Conservation (phyloP, 2,797 vertebrate species). For the Apodemus agrarius region DNA sequence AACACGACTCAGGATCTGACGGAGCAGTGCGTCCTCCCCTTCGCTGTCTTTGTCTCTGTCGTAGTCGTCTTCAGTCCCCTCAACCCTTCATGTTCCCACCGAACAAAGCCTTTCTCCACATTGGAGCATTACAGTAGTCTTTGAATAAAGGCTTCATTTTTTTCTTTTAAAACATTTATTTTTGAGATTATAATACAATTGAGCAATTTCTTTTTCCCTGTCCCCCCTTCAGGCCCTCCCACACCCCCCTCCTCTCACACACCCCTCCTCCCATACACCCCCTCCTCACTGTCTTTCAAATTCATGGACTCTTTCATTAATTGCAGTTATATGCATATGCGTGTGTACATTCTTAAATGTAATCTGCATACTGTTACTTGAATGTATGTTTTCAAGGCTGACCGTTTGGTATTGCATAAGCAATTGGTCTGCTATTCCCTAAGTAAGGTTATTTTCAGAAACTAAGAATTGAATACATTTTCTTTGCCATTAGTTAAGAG, state of each 20-base stretch:
- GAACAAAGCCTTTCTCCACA: neutral
- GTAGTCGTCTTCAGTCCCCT: neutral
- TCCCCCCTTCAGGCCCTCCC: neutral
- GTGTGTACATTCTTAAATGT: neutral
- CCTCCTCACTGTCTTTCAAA: neutral
- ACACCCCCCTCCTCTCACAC: neutral
- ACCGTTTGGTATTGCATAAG: neutral
- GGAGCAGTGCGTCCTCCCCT: neutral
- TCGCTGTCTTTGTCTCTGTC: neutral
- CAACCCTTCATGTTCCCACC: neutral
- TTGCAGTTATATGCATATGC: neutral
- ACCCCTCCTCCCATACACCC: no score
- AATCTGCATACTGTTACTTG: neutral
- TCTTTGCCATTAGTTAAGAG: conserved; percentile 17
- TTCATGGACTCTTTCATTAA: neutral
- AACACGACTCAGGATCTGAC: neutral
- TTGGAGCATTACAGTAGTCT: neutral
- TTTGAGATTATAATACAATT: neutral
- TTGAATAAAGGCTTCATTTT: neutral
- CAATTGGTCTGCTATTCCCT: neutral
- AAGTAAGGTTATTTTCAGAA: neutral
- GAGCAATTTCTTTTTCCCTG: neutral
- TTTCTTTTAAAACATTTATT: neutral
- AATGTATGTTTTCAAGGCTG: neutral
- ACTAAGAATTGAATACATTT: neutral